These are phyloP conservation scores for Magallana angulata DNA, from an alignment of 1,140 invertebrate species.

Conservation along the genomic window DNA sequence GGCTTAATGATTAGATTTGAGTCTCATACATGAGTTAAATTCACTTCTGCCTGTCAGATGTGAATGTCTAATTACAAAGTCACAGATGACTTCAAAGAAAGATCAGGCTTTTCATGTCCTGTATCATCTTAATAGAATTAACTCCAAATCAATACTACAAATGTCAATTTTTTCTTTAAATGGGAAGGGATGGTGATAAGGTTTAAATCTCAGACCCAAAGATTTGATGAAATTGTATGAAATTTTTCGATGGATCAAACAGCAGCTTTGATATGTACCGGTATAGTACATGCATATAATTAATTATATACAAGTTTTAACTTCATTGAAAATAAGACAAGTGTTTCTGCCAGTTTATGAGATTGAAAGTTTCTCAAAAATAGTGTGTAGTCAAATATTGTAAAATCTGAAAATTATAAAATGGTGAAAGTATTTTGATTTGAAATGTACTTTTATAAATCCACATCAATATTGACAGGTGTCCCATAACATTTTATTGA, in stretches of 20 bases:
- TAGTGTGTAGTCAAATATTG: too few species aligned
- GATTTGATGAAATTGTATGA: not conserved
- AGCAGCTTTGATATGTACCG: too few species aligned
- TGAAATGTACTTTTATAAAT: too few species aligned
- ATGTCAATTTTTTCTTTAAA: not conserved
- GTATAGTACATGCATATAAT: too few species aligned
- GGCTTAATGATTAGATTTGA: not conserved
- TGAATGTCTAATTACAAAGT: slow-evolving; percentile 1
- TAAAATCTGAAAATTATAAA: too few species aligned
- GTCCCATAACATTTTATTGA: too few species aligned
- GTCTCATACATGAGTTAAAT: not conserved
- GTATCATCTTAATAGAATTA: not conserved
- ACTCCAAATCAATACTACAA: slow-evolving; percentile 12
- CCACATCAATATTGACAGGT: too few species aligned
- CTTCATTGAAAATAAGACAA: too few species aligned
- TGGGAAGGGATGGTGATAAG: not conserved
- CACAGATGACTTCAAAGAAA: not conserved
- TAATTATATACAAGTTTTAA: too few species aligned
- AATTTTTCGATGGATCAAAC: not conserved
- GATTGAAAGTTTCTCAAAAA: too few species aligned
- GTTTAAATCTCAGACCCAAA: not conserved
- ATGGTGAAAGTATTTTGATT: too few species aligned
- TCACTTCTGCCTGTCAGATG: not conserved
- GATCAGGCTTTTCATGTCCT: not conserved
- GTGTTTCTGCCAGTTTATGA: too few species aligned